Percentiles rank a stretch among this genome's conserved stretches.
phyloP scores from a whole-genome alignment of 2,888 invertebrate species.

The Drosophila quinaria region DNA sequence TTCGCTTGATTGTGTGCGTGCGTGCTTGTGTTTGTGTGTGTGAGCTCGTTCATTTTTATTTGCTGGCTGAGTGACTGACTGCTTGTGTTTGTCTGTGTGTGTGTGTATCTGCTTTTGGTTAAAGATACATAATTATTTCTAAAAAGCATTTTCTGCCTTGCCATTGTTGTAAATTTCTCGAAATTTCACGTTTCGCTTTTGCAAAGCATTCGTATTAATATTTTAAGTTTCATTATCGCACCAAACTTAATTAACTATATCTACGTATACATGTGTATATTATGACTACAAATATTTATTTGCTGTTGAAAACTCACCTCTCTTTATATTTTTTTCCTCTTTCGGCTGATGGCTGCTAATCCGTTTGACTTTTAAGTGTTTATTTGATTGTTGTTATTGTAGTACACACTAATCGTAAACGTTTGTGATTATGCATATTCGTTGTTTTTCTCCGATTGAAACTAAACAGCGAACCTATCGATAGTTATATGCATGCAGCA shows the following conservation, averaged over 20 bases:
- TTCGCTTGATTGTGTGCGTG: slow-evolving; percentile 28
- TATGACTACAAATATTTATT: slow-evolving; percentile 19
- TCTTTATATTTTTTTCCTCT: background rate
- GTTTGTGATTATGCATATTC: slow-evolving; percentile 44
- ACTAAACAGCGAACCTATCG: slow-evolving; percentile 54
- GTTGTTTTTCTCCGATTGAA: slow-evolving; percentile 38
- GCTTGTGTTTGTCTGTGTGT: slow-evolving; percentile 27
- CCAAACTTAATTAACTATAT: slow-evolving; percentile 43
- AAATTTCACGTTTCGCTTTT: slow-evolving; percentile 75
- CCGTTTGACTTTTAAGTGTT: slow-evolving; percentile 43
- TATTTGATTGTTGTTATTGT: slow-evolving; percentile 15
- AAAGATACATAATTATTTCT: slow-evolving; percentile 84
- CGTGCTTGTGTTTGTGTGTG: slow-evolving; percentile 22
- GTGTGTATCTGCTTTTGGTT: slow-evolving; percentile 74
- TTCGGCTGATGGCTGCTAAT: slow-evolving; percentile 47
- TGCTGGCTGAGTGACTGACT: slow-evolving; percentile 63
- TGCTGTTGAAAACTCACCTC: slow-evolving; percentile 44
- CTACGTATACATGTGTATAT: background rate
- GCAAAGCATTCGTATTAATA: slow-evolving; percentile 33
- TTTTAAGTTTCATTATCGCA: slow-evolving; percentile 48
- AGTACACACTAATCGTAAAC: slow-evolving; percentile 20
- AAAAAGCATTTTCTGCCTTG: slow-evolving; percentile 85
- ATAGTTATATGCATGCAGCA: slow-evolving; percentile 73
- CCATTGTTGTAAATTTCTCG: slow-evolving; percentile 83
- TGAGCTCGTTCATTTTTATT: slow-evolving; percentile 61